Percentiles rank a stretch among this genome's conserved stretches.
Conservation (phyloP, 2,113 vertebrate species). For the Seriola dumerili region DNA sequence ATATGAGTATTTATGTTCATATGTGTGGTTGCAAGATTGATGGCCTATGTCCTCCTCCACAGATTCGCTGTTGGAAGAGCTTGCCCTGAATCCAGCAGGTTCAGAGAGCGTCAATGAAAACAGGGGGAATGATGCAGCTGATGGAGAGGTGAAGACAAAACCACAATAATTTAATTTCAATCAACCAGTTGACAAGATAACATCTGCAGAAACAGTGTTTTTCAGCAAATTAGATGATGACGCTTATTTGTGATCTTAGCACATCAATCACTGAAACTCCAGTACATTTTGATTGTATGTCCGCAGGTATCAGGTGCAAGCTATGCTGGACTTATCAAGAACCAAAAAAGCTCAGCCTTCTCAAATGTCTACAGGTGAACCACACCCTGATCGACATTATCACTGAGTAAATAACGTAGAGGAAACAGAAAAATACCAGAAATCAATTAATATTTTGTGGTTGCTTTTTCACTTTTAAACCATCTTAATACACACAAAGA, state of each 20-base stretch:
- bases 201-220: background rate
- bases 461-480: background rate
- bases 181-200: background rate
- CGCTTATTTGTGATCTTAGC: background rate
- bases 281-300: background rate
- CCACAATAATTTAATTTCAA: background rate
- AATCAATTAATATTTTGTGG: background rate
- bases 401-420: background rate
- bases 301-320: constrained; percentile 24
- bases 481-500: background rate
- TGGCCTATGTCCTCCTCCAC: constrained; percentile 3
- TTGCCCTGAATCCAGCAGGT: constrained; percentile 62
- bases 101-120: constrained; percentile 14
- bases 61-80: constrained; percentile 83
- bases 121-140: background rate
- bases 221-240: background rate
- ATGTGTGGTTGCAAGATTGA: constrained; percentile 28
- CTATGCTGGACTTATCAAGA: background rate
- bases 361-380: constrained; percentile 61
- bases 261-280: background rate
- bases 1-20: background rate
- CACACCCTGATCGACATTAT: background rate
- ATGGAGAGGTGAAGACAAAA: constrained; percentile 43
- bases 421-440: background rate
- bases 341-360: background rate